phyloP scores from a whole-genome alignment of 2,888 invertebrate genomes.

The Dione juno region DNA sequence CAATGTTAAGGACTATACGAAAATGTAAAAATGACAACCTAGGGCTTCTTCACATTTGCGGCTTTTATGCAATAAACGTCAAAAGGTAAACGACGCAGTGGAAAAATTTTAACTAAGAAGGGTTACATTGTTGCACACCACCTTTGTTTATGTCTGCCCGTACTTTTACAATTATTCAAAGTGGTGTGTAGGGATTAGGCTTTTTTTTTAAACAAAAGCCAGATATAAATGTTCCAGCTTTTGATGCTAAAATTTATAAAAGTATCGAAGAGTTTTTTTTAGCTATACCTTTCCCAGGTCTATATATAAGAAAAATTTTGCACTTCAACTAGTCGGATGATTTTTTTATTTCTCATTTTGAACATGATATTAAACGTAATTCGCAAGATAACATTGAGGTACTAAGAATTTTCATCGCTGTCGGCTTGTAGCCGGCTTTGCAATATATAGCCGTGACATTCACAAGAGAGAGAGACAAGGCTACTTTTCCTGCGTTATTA shows the following conservation, averaged over 20 bases:
- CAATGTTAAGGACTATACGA: conserved; percentile 52
- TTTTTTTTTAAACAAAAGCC: neutral
- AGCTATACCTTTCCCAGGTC: neutral
- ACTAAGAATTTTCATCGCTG: conserved; percentile 80
- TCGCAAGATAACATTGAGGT: conserved; percentile 79
- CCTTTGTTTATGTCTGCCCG: conserved; percentile 43
- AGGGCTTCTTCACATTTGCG: conserved; percentile 61
- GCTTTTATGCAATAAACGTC: conserved; percentile 61
- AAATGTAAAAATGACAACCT: conserved; percentile 62
- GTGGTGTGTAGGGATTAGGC: conserved; percentile 36
- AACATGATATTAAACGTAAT: conserved; percentile 76
- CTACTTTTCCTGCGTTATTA: conserved; percentile 57
- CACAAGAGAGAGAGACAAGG: conserved; percentile 72
- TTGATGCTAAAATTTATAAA: neutral
- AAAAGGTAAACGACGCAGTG: conserved; percentile 45
- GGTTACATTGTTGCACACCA: conserved; percentile 42
- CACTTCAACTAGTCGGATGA: conserved; percentile 1
- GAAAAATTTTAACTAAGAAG: conserved; percentile 44
- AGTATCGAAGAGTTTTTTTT: neutral
- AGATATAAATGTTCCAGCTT: neutral
- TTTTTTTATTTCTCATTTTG: conserved; percentile 59
- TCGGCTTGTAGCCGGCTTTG: conserved; percentile 73
- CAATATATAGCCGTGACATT: conserved; percentile 78
- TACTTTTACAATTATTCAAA: conserved; percentile 43
- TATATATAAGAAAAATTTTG: neutral